Base-by-base conservation (phyloP, 2,113 vertebrate species). In the Notiomystis cincta region DNA sequence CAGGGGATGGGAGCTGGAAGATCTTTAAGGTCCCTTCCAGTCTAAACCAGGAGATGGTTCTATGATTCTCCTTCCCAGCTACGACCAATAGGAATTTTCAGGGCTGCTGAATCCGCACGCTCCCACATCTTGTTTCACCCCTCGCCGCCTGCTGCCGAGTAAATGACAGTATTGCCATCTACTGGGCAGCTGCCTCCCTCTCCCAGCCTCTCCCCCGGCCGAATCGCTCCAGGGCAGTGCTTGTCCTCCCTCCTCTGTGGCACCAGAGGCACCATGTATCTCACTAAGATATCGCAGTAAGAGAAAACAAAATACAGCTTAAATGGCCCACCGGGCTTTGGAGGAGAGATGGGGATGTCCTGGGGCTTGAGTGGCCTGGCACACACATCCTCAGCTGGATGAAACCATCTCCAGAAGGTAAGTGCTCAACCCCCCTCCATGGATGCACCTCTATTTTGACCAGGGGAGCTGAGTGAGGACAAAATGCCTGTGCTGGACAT, bases 141-240 rank as follows among this genome's bases (percentile, higher is more conserved):
- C 23, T 0, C 60, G 5, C 12, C 44, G 23, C 17, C 77, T 10
- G 38, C 44, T 42, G 69, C 44, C 3, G 79, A 72, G 28, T 6
- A 58, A 78, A 92, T 38, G 62, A 56, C 90, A 82, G 78, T 10
- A 73, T 94, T 95, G 95, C 96, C 96, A 91, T 60, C 95, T 97
- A 57, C 87, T 4, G 89, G 94, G 72, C 87, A 93, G 71, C 67
- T 72, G 30, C 57, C 27, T 71, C 44, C 40, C 57, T 3, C 58
- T 89, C n/a, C 54, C 67, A 35, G 0, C 35, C 23, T 66, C 69
- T 37, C 57, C 38, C 35, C 20, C 20, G 35, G 7, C 15, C 61
- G 35, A 28, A 22, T 1, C 6, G 24, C 30, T 67, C 38, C 30
- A 44, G 51, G 53, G 35, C 21, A 23, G 2, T 1, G 19, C 22